Conservation (phyloP, 2,888 invertebrate species). For the Catocala nupta region DNA sequence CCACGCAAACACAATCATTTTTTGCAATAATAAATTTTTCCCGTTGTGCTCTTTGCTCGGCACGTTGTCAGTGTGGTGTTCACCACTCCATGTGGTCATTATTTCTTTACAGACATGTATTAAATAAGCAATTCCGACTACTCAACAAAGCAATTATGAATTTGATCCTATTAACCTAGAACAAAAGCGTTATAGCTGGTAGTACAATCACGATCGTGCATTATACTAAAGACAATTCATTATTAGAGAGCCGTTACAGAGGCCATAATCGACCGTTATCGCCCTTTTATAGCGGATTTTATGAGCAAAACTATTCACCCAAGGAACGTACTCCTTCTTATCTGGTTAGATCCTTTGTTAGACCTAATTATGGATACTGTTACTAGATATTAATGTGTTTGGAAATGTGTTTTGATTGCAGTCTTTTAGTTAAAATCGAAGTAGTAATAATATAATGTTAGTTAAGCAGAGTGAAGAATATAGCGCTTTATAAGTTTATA, state of each 20-base stretch:
- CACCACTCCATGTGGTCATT: no score
- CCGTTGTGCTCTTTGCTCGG: no score
- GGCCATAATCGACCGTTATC: conserved; percentile 85
- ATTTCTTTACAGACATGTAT: no score
- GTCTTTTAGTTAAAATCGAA: no score
- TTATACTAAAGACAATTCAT: conserved; percentile 87
- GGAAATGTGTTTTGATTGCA: background rate
- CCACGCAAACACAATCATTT: no score
- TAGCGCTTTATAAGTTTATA: no score
- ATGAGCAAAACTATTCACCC: conserved; percentile 86
- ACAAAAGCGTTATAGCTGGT: conserved; percentile 66
- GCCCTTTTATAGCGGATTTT: conserved; percentile 87
- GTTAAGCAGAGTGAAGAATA: no score
- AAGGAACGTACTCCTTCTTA: conserved; percentile 79
- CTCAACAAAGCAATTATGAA: conserved; percentile 56
- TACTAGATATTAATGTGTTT: conserved; percentile 21
- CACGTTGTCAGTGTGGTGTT: no score
- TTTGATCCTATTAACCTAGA: conserved; percentile 63
- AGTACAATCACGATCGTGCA: conserved; percentile 76
- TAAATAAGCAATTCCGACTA: background rate
- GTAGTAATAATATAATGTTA: no score
- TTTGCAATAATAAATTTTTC: no score
- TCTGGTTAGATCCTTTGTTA: conserved; percentile 73
- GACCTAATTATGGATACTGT: conserved; percentile 66
- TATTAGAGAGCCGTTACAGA: conserved; percentile 84